Conservation (phyloP, 2,888 invertebrate species). For the Neoaliturus tenellus region DNA sequence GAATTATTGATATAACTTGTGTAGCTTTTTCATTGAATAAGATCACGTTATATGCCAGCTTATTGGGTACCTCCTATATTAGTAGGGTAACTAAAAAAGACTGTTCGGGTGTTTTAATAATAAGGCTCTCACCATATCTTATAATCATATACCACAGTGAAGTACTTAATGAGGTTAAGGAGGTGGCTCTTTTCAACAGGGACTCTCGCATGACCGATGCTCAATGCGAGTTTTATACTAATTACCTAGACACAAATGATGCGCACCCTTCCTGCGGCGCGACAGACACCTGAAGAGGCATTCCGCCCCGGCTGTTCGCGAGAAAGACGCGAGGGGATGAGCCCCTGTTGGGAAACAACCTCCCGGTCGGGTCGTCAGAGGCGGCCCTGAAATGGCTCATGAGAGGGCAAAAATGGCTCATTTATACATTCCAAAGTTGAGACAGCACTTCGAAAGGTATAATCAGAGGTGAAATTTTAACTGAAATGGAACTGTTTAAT, state of each 20-base stretch:
- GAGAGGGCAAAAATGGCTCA: not conserved
- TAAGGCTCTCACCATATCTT: too few relatives aligned
- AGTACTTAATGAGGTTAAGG: not conserved
- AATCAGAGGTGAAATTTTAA: too few relatives aligned
- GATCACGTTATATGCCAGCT: too few relatives aligned
- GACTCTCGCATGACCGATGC: not conserved
- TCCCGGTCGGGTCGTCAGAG: not conserved
- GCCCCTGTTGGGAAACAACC: not conserved
- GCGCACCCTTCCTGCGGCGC: not conserved
- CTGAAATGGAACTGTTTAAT: too few relatives aligned
- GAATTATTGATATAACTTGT: too few relatives aligned
- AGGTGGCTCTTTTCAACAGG: not conserved
- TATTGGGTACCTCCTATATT: too few relatives aligned
- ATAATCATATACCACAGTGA: not conserved
- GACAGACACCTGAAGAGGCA: conserved; percentile 3
- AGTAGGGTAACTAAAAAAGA: too few relatives aligned
- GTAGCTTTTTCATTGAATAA: too few relatives aligned
- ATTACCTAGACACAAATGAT: not conserved
- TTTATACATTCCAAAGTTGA: too few relatives aligned
- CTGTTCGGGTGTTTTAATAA: too few relatives aligned
- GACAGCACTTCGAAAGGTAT: too few relatives aligned
- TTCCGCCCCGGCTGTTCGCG: not conserved
- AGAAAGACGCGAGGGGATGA: not conserved
- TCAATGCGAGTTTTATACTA: not conserved
- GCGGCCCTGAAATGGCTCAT: not conserved